phyloP scores from a whole-genome alignment of 2,888 invertebrate genomes.

The Ichneumoninae sp. region DNA sequence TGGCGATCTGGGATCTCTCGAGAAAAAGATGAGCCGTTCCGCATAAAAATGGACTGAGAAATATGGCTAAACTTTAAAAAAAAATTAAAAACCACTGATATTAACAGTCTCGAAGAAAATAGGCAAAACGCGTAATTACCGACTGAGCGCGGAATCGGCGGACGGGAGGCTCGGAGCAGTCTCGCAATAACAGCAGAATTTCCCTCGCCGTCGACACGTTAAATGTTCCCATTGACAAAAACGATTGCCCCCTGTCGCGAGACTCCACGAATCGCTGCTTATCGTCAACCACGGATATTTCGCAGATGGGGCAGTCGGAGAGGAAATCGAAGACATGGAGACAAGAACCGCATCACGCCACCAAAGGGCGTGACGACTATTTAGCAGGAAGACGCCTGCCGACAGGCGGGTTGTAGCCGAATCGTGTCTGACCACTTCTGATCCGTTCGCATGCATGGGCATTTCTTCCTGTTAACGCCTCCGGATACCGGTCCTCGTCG shows the following conservation, averaged over 20 bases:
- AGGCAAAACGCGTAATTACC: too few species aligned
- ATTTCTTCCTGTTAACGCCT: conserved; percentile 75
- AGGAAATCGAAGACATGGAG: conserved; percentile 25
- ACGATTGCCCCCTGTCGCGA: background rate
- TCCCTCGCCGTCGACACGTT: background rate
- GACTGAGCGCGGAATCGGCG: too few species aligned
- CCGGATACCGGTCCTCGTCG: conserved; percentile 71
- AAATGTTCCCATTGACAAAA: background rate
- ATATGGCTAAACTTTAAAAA: too few species aligned
- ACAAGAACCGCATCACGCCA: conserved; percentile 2
- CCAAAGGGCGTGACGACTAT: conserved; percentile 40
- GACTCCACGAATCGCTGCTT: conserved; percentile 11
- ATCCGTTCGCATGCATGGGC: conserved; percentile 56
- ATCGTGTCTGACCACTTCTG: conserved; percentile 44
- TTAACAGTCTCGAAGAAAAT: too few species aligned
- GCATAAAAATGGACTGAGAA: too few species aligned
- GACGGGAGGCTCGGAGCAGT: too few species aligned
- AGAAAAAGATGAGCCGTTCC: too few species aligned
- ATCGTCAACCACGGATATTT: conserved; percentile 22
- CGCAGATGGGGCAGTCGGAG: conserved; percentile 11
- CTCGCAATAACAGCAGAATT: background rate
- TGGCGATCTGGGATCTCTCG: too few species aligned
- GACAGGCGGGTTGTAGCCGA: conserved; percentile 29
- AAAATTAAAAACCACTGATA: too few species aligned
- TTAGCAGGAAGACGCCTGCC: conserved; percentile 26